phyloP scores from a whole-genome alignment of 2,888 invertebrate species.

The Strigamia crassipes region DNA sequence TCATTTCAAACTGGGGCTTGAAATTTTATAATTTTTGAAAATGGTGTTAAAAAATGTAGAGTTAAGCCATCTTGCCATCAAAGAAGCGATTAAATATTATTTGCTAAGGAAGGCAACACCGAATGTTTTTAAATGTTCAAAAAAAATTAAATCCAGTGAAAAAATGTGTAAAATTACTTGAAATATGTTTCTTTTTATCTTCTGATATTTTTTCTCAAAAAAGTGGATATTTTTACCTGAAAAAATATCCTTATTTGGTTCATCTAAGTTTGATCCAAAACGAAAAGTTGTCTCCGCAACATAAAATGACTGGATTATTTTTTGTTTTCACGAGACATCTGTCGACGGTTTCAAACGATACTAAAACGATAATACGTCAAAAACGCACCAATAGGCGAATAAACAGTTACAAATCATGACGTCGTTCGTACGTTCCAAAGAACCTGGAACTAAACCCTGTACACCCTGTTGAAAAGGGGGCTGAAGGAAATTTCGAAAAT shows the following conservation, averaged over 20 bases:
- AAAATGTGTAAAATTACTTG: conserved; percentile 6
- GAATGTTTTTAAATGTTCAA: conserved; percentile 26
- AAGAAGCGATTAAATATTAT: conserved; percentile 30
- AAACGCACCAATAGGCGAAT: not conserved
- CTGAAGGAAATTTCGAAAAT: conserved; percentile 12
- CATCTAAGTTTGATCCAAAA: conserved; percentile 27
- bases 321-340: not conserved
- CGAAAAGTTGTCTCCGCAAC: conserved; percentile 30
- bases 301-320: conserved; percentile 25
- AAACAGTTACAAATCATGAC: not conserved
- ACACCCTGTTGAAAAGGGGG: not conserved
- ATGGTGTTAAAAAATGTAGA: conserved; percentile 27
- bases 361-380: not conserved
- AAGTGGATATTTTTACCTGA: conserved; percentile 4
- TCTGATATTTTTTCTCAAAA: not conserved
- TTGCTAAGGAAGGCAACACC: conserved; percentile 6
- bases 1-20: not conserved
- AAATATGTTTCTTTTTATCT: conserved; percentile 8
- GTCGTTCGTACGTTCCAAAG: not conserved
- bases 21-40: not conserved
- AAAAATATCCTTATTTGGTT: conserved; percentile 26
- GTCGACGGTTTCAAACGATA: not conserved
- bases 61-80: conserved; percentile 30
- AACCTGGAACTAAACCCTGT: not conserved
- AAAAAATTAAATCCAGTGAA: conserved; percentile 23